These are phyloP conservation scores for Sarcophilus harrisii DNA, from an alignment of 2,797 vertebrate species.

Conservation along the genomic window DNA sequence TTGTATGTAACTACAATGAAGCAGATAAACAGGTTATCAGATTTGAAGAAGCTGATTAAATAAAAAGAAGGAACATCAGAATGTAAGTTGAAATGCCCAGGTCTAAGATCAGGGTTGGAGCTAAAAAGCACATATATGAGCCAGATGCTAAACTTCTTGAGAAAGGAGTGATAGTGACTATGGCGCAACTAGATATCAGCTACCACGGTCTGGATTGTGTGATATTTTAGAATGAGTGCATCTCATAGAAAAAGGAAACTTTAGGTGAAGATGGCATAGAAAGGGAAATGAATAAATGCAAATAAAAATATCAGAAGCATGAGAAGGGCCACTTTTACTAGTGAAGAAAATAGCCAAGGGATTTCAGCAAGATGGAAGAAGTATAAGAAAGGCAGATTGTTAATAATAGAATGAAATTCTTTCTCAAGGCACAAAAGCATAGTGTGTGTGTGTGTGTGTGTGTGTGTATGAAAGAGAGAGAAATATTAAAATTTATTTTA, in stretches of 20 bases:
- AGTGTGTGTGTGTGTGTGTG: no score
- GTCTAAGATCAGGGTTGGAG: background rate
- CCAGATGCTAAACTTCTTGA: background rate
- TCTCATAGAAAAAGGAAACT: background rate
- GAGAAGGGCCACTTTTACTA: background rate
- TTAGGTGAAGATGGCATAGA: background rate
- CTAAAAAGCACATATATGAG: background rate
- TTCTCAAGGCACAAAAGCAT: background rate
- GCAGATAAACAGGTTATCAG: background rate
- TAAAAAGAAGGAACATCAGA: background rate
- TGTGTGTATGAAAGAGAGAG: background rate
- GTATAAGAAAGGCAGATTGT: background rate
- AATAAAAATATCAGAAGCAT: background rate
- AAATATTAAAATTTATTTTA: background rate
- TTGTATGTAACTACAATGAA: background rate
- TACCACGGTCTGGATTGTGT: background rate
- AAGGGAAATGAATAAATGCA: background rate
- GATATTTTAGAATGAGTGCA: background rate
- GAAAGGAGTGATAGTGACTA: background rate
- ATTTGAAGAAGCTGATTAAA: background rate
- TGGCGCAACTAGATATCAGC: background rate
- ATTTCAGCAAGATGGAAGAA: background rate
- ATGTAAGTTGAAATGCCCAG: background rate
- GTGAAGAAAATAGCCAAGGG: background rate
- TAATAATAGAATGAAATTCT: background rate